These are phyloP conservation scores for Aphelinus atriplicis DNA, from an alignment of 1,140 invertebrate genomes.

Conservation along the genomic window DNA sequence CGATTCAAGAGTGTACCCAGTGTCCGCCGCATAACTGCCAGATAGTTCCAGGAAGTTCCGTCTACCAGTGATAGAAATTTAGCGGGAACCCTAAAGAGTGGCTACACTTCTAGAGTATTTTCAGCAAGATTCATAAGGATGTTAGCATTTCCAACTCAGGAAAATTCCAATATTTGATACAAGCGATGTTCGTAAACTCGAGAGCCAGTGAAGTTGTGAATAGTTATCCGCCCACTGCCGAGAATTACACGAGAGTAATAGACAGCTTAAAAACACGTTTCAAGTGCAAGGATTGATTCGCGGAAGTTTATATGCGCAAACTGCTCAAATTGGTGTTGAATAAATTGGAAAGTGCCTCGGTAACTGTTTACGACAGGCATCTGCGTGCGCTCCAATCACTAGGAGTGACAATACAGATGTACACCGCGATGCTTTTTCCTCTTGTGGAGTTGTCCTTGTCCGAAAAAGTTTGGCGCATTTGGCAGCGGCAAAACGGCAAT, in stretches of 20 bases:
- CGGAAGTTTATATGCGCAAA: constrained; percentile 24
- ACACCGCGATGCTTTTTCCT: constrained; percentile 50
- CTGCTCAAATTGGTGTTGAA: constrained; percentile 25
- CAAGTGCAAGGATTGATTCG: constrained; percentile 38
- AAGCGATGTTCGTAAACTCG: constrained; percentile 30
- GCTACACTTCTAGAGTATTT: neutral
- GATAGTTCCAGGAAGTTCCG: no score
- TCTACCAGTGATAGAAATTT: neutral
- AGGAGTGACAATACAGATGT: constrained; percentile 48
- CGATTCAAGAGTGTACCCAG: no score
- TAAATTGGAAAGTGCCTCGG: neutral
- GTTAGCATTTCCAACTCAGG: no score
- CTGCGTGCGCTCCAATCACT: constrained; percentile 48
- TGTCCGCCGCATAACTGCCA: no score
- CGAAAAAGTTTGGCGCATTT: constrained; percentile 43
- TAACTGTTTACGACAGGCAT: constrained; percentile 47
- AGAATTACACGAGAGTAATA: constrained; percentile 46
- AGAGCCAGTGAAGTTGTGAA: constrained; percentile 33
- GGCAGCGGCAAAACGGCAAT: constrained; percentile 38
- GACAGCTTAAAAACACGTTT: constrained; percentile 43
- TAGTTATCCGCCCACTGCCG: constrained; percentile 31
- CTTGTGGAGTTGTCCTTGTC: constrained; percentile 55
- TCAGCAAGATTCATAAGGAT: neutral
- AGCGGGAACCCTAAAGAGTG: neutral
- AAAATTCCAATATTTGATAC: constrained; percentile 47